These are phyloP conservation scores for Strix uralensis DNA, from an alignment of 2,113 vertebrate genomes.

Conservation along the genomic window DNA sequence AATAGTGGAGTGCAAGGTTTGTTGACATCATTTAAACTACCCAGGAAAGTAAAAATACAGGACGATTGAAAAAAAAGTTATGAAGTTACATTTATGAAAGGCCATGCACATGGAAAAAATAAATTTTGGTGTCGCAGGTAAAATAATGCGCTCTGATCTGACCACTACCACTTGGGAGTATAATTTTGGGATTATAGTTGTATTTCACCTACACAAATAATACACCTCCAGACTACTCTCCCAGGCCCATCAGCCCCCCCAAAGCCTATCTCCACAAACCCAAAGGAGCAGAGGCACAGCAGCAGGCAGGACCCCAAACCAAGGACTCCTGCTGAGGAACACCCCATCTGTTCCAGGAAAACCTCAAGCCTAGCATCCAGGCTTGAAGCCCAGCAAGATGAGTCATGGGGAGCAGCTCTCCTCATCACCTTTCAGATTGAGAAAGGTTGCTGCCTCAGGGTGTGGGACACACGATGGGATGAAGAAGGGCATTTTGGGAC, in stretches of 20 bases:
- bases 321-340: not conserved
- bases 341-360: not conserved
- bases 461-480: rapidly evolving
- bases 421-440: not conserved
- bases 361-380: not conserved
- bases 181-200: not conserved
- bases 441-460: not conserved
- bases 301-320: not conserved
- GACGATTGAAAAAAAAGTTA: not conserved
- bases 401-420: not conserved
- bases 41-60: not conserved
- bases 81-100: not conserved
- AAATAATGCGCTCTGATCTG: not conserved
- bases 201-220: not conserved
- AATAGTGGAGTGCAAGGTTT: not conserved
- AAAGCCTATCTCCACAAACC: not conserved
- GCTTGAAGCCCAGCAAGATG: not conserved
- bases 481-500: not conserved
- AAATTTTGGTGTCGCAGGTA: not conserved
- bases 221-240: not conserved
- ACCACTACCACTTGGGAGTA: not conserved
- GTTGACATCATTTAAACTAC: not conserved
- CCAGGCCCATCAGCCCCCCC: not conserved
- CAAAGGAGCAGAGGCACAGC: not conserved
- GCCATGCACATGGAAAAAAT: not conserved